Evolutionary conservation across 2,113 vertebrate species (phyloP), one percentile per base, ranked within the genome.

Genomic region (Meriones unguiculatus): DNA sequence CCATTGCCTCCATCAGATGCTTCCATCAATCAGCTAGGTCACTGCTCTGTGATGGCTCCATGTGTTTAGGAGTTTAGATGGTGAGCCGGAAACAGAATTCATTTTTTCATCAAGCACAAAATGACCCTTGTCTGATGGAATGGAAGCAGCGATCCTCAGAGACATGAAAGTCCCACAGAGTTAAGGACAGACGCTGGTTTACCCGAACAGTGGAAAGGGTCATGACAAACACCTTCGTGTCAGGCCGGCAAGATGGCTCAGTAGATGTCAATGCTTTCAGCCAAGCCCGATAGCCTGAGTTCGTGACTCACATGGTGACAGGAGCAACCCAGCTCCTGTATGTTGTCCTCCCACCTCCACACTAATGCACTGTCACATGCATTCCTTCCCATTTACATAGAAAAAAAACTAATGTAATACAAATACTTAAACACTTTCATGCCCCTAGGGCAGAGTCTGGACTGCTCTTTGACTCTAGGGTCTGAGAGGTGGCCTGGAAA

Each of bases 91-190:
- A 46, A 35, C 8, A 14, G 77, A 52, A 80, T 59, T 67, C 69
- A 84, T 92, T 80, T 96, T 92, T 80, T 96, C 64, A 64, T 80
- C 73, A 76, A 65, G 91, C 95, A 93, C 11, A 2, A 90, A 86
- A 78, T 86, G 85, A 52, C 90, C 72, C 57, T 87, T 11, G 18
- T 59, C 85, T 41, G 80, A 62, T 50, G 54, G 35, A 50, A 50
- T 28, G 41, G 87, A 90, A 88, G 89, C n/a, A 13, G 30, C 20
- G 52, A 8, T 1, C 9, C 7, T 62, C 12, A 13, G 73, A 69
- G 65, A 25, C 18, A 14, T 2, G 85, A n/a, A 22, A 1, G 65
- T 32, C 20, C 30, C 65, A 70, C 25, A 9, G 0, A 3, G 72
- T 50, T 10, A 8, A 89, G 41, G 73, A 22, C 50, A 75, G 25